Percentiles rank a stretch among this genome's conserved stretches.
These are phyloP conservation scores for Eristalinus sepulchralis DNA, from an alignment of 2,888 invertebrate genomes.

Conservation along the genomic window DNA sequence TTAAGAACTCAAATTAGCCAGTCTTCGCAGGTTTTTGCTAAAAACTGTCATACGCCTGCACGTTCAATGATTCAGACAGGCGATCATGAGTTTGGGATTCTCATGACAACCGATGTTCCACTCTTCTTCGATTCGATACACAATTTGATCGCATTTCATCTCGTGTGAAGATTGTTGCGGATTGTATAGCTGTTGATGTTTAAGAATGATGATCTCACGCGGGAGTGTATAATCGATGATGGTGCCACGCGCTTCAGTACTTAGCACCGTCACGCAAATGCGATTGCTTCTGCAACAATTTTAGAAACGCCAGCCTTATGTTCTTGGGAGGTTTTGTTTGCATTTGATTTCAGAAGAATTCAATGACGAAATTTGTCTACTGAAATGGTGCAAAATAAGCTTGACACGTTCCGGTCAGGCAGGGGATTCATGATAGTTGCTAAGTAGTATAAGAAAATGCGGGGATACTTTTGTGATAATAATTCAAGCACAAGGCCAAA, in stretches of 20 bases:
- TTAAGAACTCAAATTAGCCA: background rate
- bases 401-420: background rate
- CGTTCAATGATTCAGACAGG: conserved; percentile 2
- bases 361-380: background rate
- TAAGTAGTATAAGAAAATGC: background rate
- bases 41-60: background rate
- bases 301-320: background rate
- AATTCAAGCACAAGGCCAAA: background rate
- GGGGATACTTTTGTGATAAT: background rate
- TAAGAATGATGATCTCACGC: background rate
- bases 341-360: background rate
- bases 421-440: background rate
- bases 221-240: background rate
- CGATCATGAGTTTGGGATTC: conserved; percentile 3
- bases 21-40: conserved; percentile 10
- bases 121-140: background rate
- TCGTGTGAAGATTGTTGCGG: background rate
- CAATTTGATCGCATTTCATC: background rate
- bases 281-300: background rate
- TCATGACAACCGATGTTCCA: background rate
- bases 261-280: conserved; percentile 27
- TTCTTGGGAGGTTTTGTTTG: background rate
- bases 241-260: conserved; percentile 30
- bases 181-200: background rate
- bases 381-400: background rate